Evolutionary conservation across 2,113 vertebrate species (phyloP), one percentile per base, ranked within the genome.

Genomic region (Campylorhamphus procurvoides): DNA sequence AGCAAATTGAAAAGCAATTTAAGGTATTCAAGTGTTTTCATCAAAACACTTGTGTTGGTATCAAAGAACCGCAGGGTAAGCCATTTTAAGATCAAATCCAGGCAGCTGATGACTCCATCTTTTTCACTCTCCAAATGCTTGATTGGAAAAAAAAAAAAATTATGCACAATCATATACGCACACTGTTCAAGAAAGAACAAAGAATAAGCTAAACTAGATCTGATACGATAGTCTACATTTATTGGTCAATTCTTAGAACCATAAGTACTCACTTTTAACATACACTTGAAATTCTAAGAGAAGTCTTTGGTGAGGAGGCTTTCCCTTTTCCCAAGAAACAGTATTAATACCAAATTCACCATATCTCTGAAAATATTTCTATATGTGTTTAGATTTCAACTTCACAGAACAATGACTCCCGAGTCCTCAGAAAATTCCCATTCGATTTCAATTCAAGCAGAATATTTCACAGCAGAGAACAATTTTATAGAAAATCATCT

Each of bases 31-130:
- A 99, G 97, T 15, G 98, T 85, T 96, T 99, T 99, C 99, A 99
- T 99, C 90, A 99, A 96, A 68, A 99, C 98, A 8, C 99, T 99
- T 92, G 99, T 99, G 96, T 99, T 99, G 47, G 99, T 99, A 97
- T 99, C 99, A 85, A 99, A 99, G 98, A 99, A 99, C 3, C 99
- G 97, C 87, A 99, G 97, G 1, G 99, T 99, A 81, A 99, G 98
- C 99, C 99, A 99, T 95, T 99, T 99, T 62, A 99, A 97, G 79
- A 99, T 98, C 79, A 99, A 98, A 98, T 99, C 99, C 96, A 99
- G 96, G 90, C 99, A 99, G 97, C 98, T 95, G 80, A 99, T 98
- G 56, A 99, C 98, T 77, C 99, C 99, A 5, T 99, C 99, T 80
- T 98, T 98, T 98, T 99, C 99, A 55, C 81, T 98, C 89, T 99